Conservation (phyloP, 1,140 invertebrate genomes). For the Orius insidiosus region DNA sequence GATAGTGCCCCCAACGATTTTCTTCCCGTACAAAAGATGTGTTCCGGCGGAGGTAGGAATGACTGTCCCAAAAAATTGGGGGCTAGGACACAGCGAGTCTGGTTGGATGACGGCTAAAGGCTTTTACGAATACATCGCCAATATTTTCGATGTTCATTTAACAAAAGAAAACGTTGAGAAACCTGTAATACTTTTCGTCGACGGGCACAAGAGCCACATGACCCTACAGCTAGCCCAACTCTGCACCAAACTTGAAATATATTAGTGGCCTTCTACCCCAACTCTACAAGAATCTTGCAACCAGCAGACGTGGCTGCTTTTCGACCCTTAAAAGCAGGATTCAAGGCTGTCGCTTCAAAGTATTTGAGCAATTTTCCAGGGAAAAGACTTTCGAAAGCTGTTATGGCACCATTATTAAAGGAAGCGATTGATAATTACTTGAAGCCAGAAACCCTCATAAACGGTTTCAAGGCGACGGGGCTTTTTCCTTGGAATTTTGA, state of each 20-base stretch:
- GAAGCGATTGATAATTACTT: too few relatives aligned
- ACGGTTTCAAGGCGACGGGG: too few relatives aligned
- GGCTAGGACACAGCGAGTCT: conserved; percentile 20
- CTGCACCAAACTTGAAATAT: conserved; percentile 24
- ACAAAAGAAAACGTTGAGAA: conserved; percentile 22
- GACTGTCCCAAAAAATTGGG: conserved; percentile 18
- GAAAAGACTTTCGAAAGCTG: too few relatives aligned
- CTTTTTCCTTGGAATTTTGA: too few relatives aligned
- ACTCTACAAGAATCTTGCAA: conserved; percentile 28
- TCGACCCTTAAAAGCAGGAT: conserved; percentile 22
- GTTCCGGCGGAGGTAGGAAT: conserved; percentile 5
- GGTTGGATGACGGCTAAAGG: conserved; percentile 24
- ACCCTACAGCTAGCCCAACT: conserved; percentile 25
- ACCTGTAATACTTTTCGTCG: conserved; percentile 26
- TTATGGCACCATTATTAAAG: too few relatives aligned
- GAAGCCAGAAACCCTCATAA: too few relatives aligned
- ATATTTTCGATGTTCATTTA: conserved; percentile 22
- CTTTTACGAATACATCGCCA: conserved; percentile 24
- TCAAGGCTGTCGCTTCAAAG: too few relatives aligned
- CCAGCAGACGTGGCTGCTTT: conserved; percentile 26
- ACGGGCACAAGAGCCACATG: too few relatives aligned
- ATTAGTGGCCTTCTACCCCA: conserved; percentile 25
- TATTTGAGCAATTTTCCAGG: too few relatives aligned
- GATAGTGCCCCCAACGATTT: conserved; percentile 10
- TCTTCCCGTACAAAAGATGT: conserved; percentile 8